phyloP scores from a whole-genome alignment of 2,797 vertebrate genomes.

The Naso thynnoides region DNA sequence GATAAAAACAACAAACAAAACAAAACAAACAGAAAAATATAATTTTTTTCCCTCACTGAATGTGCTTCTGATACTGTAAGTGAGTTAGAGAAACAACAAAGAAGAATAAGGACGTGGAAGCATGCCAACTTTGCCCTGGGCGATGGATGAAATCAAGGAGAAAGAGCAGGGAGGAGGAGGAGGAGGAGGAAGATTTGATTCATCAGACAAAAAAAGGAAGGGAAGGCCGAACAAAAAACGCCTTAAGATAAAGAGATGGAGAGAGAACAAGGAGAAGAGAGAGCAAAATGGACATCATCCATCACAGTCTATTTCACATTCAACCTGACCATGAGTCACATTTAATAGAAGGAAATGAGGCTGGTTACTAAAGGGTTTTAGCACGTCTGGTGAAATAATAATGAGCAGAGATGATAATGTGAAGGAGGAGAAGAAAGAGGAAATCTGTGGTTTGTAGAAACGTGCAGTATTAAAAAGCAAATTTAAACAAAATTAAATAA shows the following conservation, averaged over 20 bases:
- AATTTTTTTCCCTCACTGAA: too few species aligned
- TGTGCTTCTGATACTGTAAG: not conserved
- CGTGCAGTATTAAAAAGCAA: not conserved
- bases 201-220: not conserved
- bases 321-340: not conserved
- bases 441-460: too few species aligned
- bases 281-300: not conserved
- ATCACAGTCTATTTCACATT: not conserved
- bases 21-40: not conserved
- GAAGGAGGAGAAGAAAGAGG: not conserved
- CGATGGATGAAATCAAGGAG: conserved; percentile 31
- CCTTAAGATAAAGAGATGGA: not conserved
- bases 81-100: conserved; percentile 1
- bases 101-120: conserved; percentile 19
- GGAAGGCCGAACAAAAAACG: not conserved
- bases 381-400: not conserved
- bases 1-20: not conserved
- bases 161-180: conserved; percentile 14
- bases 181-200: conserved; percentile 9
- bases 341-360: not conserved
- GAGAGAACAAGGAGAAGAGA: not conserved
- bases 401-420: not conserved
- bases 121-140: conserved; percentile 30
- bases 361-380: not conserved
- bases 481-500: not conserved